These are phyloP conservation scores for Oligia strigilis DNA, from an alignment of 2,888 invertebrate genomes.

Conservation along the genomic window DNA sequence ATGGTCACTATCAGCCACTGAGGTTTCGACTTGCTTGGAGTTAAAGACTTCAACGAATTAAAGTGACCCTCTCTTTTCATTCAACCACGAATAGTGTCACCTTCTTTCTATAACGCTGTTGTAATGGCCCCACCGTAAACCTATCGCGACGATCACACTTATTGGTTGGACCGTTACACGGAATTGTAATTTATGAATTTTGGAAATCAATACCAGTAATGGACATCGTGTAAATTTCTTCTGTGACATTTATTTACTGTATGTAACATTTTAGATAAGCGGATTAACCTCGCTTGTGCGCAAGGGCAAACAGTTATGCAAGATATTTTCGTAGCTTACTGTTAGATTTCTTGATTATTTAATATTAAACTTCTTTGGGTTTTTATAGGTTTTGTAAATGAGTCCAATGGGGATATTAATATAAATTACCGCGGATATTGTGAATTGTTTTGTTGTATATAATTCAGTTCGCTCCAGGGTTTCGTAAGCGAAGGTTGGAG, in stretches of 20 bases:
- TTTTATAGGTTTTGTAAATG: constrained; percentile 54
- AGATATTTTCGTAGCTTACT: constrained; percentile 26
- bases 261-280: constrained; percentile 56
- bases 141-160: constrained; percentile 63
- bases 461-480: constrained; percentile 40
- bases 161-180: constrained; percentile 70
- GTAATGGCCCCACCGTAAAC: constrained; percentile 44
- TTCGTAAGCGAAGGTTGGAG: constrained; percentile 37
- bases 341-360: constrained; percentile 54
- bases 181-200: constrained; percentile 72
- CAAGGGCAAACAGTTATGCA: constrained; percentile 56
- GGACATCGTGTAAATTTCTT: constrained; percentile 61
- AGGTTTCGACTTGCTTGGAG: background rate
- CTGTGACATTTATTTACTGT: constrained; percentile 63
- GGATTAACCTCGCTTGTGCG: constrained; percentile 53
- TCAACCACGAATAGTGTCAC: background rate
- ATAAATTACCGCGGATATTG: constrained; percentile 49
- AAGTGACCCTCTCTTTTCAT: background rate
- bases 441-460: constrained; percentile 17
- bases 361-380: constrained; percentile 48
- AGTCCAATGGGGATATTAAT: constrained; percentile 41
- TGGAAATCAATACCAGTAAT: constrained; percentile 71
- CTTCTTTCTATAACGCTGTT: constrained; percentile 19
- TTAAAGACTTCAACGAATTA: background rate
- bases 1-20: background rate